Conservation (phyloP, 1,140 invertebrate genomes). For the Aphaenogaster ashmeadi region DNA sequence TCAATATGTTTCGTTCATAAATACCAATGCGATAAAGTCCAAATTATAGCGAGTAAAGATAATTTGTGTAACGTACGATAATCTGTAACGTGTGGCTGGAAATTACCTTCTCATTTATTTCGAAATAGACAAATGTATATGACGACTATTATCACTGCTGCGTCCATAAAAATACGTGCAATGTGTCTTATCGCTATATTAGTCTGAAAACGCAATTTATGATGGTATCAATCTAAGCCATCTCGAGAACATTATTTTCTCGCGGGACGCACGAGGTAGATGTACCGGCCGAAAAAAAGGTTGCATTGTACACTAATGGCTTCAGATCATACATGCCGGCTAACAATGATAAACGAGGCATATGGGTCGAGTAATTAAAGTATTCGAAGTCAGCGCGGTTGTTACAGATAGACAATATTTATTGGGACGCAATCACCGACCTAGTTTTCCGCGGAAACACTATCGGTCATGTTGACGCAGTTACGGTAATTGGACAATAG, state of each 20-base stretch:
- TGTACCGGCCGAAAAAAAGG: constrained; percentile 46
- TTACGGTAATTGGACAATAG: constrained; percentile 66
- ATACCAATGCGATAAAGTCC: constrained; percentile 15
- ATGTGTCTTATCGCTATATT: constrained; percentile 34
- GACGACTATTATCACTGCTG: neutral
- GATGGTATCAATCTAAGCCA: constrained; percentile 69
- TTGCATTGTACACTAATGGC: constrained; percentile 65
- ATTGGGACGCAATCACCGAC: constrained; percentile 61
- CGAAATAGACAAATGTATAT: constrained; percentile 16
- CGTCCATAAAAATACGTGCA: constrained; percentile 15
- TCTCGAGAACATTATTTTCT: constrained; percentile 69
- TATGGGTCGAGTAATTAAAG: constrained; percentile 76
- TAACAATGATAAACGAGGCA: constrained; percentile 79
- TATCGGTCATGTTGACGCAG: constrained; percentile 70
- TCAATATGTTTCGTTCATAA: neutral
- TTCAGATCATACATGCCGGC: constrained; percentile 57
- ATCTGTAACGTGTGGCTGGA: constrained; percentile 20
- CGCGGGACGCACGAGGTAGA: constrained; percentile 61
- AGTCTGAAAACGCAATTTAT: constrained; percentile 40
- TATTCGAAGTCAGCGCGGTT: constrained; percentile 68
- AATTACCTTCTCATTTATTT: constrained; percentile 29
- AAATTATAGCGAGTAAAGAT: constrained; percentile 24
- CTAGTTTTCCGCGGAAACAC: constrained; percentile 54
- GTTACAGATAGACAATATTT: constrained; percentile 67
- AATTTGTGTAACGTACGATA: constrained; percentile 31